Evolutionary conservation across 2,888 invertebrate genomes (phyloP).

Genomic region (Pseudoips prasinana): DNA sequence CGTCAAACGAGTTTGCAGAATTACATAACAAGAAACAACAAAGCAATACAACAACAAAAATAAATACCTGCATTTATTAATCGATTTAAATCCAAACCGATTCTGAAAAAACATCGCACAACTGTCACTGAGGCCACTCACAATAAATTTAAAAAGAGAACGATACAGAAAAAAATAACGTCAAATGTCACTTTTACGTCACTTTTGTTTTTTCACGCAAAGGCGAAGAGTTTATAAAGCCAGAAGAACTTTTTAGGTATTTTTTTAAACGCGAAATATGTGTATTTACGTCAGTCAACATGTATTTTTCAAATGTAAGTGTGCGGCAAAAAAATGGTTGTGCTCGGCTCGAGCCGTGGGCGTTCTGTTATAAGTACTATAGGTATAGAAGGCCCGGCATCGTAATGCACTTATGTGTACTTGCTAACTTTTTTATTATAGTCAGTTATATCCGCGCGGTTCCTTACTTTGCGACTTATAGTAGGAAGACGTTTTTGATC

Average conservation of each 20-base stretch:
- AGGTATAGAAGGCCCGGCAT: conserved; percentile 64
- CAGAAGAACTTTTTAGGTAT: conserved; percentile 14
- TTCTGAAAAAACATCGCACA: conserved; percentile 49
- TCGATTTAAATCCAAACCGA: conserved; percentile 39
- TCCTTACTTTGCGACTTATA: conserved; percentile 64
- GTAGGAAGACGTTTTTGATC: conserved; percentile 57
- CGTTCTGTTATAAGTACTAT: conserved; percentile 70
- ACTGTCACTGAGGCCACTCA: conserved; percentile 36
- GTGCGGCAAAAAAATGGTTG: conserved; percentile 74
- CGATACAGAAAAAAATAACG: conserved; percentile 10
- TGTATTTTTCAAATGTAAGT: conserved; percentile 78
- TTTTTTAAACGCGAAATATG: conserved; percentile 60
- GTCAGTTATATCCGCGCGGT: conserved; percentile 70
- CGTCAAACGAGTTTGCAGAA: no score
- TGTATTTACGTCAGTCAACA: conserved; percentile 78
- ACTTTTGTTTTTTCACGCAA: conserved; percentile 17
- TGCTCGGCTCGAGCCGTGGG: conserved; percentile 67
- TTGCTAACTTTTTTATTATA: conserved; percentile 80
- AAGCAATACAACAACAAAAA: conserved; percentile 19
- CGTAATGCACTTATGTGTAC: conserved; percentile 81
- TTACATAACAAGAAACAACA: no score
- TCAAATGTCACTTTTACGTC: conserved; percentile 24
- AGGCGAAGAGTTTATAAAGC: conserved; percentile 16
- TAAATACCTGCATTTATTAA: conserved; percentile 65
- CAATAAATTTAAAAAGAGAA: conserved; percentile 15